A percentile compares a stretch with the other conserved stretches of the same genome.
These are phyloP conservation scores for Enteromius unitaeniatus DNA, from an alignment of 2,797 vertebrate species.

Conservation along the genomic window DNA sequence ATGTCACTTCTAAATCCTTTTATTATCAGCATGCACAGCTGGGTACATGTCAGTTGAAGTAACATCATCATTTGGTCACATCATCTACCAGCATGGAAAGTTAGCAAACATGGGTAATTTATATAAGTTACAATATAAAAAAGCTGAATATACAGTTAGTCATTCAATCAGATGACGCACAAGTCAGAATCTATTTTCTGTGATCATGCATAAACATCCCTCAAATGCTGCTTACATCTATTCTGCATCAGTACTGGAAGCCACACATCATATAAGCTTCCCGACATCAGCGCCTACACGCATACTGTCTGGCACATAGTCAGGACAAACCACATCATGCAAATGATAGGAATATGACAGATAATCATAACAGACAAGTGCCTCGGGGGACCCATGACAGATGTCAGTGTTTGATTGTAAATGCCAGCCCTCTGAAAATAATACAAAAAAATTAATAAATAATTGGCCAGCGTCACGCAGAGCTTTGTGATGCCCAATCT, in stretches of 20 bases:
- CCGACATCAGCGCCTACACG: neutral
- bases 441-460: neutral
- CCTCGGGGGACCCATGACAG: slow-evolving; percentile 74
- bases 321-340: slow-evolving; percentile 67
- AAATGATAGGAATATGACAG: slow-evolving; percentile 68
- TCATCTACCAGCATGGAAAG: neutral
- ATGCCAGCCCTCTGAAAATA: slow-evolving; percentile 69
- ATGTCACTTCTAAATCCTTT: neutral
- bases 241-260: neutral
- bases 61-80: neutral
- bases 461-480: slow-evolving; percentile 41
- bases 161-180: neutral
- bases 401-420: slow-evolving; percentile 79
- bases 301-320: slow-evolving; percentile 31
- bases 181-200: neutral
- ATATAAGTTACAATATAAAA: neutral
- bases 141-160: neutral
- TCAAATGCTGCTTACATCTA: neutral
- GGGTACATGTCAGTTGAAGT: too few relatives aligned
- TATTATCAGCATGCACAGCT: neutral
- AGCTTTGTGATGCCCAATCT: slow-evolving; percentile 64
- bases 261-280: neutral
- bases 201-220: neutral
- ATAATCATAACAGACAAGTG: slow-evolving; percentile 76
- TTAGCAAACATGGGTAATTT: neutral